Conservation (phyloP, 2,113 vertebrate species). For the Rissa tridactyla region DNA sequence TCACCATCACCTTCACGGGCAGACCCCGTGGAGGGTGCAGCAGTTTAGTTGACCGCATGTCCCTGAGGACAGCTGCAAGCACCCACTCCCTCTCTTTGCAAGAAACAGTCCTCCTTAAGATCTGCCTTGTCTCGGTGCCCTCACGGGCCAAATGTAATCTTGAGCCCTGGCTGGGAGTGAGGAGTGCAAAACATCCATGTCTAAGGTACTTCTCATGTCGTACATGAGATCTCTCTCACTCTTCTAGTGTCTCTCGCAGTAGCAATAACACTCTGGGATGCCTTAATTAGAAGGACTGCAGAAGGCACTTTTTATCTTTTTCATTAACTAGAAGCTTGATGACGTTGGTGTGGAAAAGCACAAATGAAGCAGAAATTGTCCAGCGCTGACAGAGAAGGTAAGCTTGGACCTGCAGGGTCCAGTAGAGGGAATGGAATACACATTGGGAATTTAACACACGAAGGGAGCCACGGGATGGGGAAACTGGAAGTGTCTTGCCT, state of each 20-base stretch:
- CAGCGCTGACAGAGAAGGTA: background rate
- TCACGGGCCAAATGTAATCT: background rate
- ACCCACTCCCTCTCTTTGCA: background rate
- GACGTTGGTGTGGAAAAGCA: background rate
- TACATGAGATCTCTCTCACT: background rate
- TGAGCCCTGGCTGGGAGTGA: rapidly evolving
- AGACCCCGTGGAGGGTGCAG: background rate
- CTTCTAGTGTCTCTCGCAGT: background rate
- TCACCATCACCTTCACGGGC: too few species aligned
- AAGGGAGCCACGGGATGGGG: rapidly evolving
- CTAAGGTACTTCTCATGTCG: background rate
- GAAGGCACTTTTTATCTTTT: background rate
- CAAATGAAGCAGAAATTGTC: background rate
- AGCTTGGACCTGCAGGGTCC: background rate
- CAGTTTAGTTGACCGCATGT: background rate
- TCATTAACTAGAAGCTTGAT: background rate
- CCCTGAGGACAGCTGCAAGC: background rate
- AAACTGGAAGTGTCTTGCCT: background rate
- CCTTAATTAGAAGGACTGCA: background rate
- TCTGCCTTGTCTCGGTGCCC: background rate
- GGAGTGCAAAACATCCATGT: rapidly evolving
- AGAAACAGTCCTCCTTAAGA: background rate
- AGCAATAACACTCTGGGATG: background rate
- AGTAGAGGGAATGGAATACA: background rate
- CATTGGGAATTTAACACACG: rapidly evolving